A percentile compares a stretch with the other conserved stretches of the same genome.
Conservation (phyloP, 2,113 vertebrate genomes). For the Burhinus bistriatus region DNA sequence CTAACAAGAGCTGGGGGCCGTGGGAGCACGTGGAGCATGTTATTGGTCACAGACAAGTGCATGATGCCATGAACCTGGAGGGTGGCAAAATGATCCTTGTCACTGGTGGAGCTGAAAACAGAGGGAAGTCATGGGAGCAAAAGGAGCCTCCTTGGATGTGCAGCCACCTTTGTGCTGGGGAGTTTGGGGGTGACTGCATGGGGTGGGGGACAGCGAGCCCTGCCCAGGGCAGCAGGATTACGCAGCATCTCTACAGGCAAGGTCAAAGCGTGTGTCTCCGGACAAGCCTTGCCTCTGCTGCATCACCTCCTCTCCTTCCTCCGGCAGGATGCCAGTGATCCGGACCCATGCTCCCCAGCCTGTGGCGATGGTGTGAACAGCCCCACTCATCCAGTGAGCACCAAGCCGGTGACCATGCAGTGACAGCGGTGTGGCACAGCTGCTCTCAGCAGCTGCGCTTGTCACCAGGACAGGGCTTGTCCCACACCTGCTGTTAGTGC, state of each 20-base stretch:
- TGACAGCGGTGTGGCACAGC: not conserved
- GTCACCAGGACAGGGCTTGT: not conserved
- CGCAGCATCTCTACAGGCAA: not conserved
- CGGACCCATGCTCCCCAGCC: not conserved
- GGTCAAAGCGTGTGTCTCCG: accelerated
- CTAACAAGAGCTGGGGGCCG: accelerated
- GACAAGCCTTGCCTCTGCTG: not conserved
- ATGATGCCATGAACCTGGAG: accelerated
- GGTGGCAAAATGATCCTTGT: accelerated
- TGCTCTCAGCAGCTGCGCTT: accelerated
- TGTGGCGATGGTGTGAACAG: not conserved
- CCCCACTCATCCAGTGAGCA: not conserved
- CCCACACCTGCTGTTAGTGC: not conserved
- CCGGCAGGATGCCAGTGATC: not conserved
- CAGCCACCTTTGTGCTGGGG: not conserved
- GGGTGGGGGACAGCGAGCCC: not conserved
- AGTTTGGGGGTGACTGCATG: not conserved
- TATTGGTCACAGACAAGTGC: accelerated
- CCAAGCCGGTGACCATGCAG: too few species aligned
- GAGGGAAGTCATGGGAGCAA: not conserved
- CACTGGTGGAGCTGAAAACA: accelerated
- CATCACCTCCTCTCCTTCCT: not conserved
- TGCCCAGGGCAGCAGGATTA: not conserved
- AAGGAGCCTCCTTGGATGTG: not conserved
- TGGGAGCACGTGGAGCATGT: accelerated